Base-by-base conservation (phyloP, 23 tunicate genomes). In the Oikopleura dioica region DNA sequence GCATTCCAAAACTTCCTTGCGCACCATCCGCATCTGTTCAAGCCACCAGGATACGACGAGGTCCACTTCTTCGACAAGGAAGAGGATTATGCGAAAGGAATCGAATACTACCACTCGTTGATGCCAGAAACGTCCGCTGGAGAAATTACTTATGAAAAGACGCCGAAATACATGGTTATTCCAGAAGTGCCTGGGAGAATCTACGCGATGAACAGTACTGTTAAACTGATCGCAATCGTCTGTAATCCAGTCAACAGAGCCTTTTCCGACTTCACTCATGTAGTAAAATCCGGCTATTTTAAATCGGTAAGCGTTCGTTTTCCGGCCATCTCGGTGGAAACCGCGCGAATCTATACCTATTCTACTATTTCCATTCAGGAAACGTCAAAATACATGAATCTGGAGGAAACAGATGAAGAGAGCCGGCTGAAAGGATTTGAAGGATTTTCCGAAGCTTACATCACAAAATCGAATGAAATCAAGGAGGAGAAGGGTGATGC, bases 161-260 rank as follows among this genome's bases (percentile, higher is more conserved):
- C 72, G 26, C 72, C 72, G 4, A 63, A 63, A 28, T 63, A 63
- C n/a, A 63, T 63, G 72, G 72, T 63, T 24, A 63, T 63, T 21
- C 72, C 72, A 24, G 72, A 63, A 63, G 72, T 63, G 26, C 72
- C 72, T 4, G 72, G 31, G 31, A 23, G 72, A 29, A 63, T 63
- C 2, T 63, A 63, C n/a, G 72, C 72, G 31, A 63, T 63, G 72
- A 63, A 63, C n/a, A 63, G 72, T 26, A 63, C 72, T 23, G n/a
- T 63, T 16, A 63, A 63, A 29, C 31, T 63, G n/a, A 63, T 63
- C 26, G 72, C 72, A 28, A 63, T 63, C 2, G 72, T 63, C 26
- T 63, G 72, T 63, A 63, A 63, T 63, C 72, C 72, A 2, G 72
- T 63, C 26, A 63, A 63, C 31, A 23, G 72, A 63, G 72, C 72